Base-by-base conservation (phyloP, 2,113 vertebrate species). In the Sturnira hondurensis region DNA sequence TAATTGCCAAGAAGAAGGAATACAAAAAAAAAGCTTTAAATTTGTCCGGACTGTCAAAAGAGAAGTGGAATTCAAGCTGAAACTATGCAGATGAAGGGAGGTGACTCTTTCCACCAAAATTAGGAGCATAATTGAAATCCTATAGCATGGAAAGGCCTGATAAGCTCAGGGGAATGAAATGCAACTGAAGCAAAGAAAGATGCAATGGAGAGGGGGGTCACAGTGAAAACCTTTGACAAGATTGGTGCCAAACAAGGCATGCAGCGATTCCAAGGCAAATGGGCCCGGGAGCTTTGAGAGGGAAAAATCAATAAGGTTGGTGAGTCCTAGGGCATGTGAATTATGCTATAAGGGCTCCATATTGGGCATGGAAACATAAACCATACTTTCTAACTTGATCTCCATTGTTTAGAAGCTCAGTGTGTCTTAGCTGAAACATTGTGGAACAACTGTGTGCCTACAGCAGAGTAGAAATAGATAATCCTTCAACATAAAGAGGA, bases 131-230 rank as follows among this genome's bases (percentile, higher is more conserved):
- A 13, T 28, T 82, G 61, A 43, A 81, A 95, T 20, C 3, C n/a
- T 36, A 2, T 7, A 15, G 16, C 22, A 13, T 2, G 1, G 38
- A 86, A 13, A 0, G 50, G 28, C 3, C 14, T 38, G 17, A 10
- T 41, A 7, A 76, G 24, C 38, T 93, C 36, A 41, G 7, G 14
- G 19, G 19, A 31, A 81, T 28, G 26, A 63, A 36, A 61, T 3
- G 5, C 4, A 10, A 24, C 4, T 12, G n/a, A 47, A 93, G 19
- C 2, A 67, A 38, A 43, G 28, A 68, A 52, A 76, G 43, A 11
- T 58, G 50, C 4, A 41, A 0, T 1, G 17, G n/a, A n/a, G 36
- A 31, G 6, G 0, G 0, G 16, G 10, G 26, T n/a, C 73, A 58
- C 31, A 68, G 22, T 16, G 31, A 65, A 47, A 61, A 12, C 41